Percentiles rank a stretch among this genome's conserved stretches.
Conservation (phyloP, 2,888 invertebrate species). For the Tipula unca region DNA sequence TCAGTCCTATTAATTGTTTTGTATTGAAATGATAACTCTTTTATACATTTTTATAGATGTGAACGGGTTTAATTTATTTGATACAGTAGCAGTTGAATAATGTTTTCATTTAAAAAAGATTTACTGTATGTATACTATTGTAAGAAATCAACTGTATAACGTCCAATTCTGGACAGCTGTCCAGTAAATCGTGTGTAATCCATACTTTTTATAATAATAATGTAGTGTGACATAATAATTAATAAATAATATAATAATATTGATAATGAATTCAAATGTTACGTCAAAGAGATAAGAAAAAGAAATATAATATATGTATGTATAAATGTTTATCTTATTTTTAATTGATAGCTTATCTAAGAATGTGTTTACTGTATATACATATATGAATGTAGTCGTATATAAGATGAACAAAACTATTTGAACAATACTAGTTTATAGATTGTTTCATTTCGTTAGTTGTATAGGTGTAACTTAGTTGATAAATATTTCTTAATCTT, state of each 20-base stretch:
- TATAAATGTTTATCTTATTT: too few relatives aligned
- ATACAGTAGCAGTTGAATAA: not conserved
- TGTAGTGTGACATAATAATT: too few relatives aligned
- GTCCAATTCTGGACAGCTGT: not conserved
- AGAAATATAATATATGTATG: too few relatives aligned
- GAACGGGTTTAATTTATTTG: not conserved
- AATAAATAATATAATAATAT: too few relatives aligned
- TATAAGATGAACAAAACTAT: not conserved
- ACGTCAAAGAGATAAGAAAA: not conserved
- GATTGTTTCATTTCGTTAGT: too few relatives aligned
- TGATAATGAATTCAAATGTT: not conserved
- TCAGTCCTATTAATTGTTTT: not conserved
- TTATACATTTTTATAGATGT: not conserved
- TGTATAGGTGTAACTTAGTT: not conserved
- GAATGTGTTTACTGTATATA: too few relatives aligned
- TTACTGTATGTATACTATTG: not conserved
- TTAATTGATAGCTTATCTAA: too few relatives aligned
- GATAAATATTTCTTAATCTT: not conserved
- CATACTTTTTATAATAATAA: too few relatives aligned
- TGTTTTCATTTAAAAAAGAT: not conserved
- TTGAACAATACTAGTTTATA: not conserved
- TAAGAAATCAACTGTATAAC: not conserved
- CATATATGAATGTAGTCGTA: too few relatives aligned
- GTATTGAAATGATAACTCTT: not conserved
- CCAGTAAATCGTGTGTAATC: not conserved